A percentile compares a stretch with the other conserved stretches of the same genome.
Evolutionary conservation across 2,888 invertebrate genomes (phyloP).

Genomic region (Andrena camellia): DNA sequence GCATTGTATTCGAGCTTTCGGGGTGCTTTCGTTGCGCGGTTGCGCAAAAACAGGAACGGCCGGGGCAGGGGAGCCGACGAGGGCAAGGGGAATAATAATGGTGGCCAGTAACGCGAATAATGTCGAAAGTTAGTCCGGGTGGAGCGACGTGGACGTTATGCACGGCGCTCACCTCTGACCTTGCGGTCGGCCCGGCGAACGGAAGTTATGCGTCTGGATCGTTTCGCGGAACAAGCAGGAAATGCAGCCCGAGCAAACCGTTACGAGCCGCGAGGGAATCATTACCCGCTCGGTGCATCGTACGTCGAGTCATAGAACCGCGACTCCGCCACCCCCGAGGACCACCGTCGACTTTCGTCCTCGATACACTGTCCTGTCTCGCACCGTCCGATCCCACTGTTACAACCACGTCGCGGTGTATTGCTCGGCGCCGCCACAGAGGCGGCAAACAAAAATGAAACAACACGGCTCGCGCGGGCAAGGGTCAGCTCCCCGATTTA

Average conservation of each 20-base stretch:
- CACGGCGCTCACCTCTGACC: constrained; percentile 68
- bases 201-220: constrained; percentile 78
- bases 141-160: constrained; percentile 68
- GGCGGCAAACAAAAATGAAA: constrained; percentile 41
- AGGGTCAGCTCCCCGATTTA: constrained; percentile 45
- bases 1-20: not conserved
- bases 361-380: constrained; percentile 18
- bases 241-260: constrained; percentile 66
- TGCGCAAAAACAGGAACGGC: constrained; percentile 31
- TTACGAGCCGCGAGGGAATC: constrained; percentile 71
- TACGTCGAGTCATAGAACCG: constrained; percentile 46
- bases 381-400: not conserved
- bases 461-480: constrained; percentile 18
- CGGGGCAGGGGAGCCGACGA: not conserved
- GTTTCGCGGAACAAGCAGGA: constrained; percentile 73
- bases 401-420: not conserved
- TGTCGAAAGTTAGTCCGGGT: constrained; percentile 73
- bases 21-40: constrained; percentile 27
- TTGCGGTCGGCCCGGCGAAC: constrained; percentile 71
- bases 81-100: constrained; percentile 62
- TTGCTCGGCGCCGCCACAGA: not conserved
- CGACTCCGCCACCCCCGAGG: constrained; percentile 35
- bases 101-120: constrained; percentile 72
- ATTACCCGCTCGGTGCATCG: constrained; percentile 61
- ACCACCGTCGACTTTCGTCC: constrained; percentile 39